These are phyloP conservation scores for Agriopis marginaria DNA, from an alignment of 2,888 invertebrate species.

Conservation along the genomic window DNA sequence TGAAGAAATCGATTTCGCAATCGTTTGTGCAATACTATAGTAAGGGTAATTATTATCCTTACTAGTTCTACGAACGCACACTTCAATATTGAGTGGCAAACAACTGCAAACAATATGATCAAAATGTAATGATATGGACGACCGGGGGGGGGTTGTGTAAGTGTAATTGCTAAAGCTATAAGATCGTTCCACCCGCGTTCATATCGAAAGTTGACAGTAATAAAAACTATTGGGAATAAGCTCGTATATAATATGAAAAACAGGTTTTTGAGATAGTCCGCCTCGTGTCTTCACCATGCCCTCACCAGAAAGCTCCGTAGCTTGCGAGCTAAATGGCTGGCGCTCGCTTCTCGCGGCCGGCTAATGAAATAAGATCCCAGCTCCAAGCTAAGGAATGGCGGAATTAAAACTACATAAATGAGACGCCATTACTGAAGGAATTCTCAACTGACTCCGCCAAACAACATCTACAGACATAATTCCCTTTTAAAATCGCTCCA, in stretches of 20 bases:
- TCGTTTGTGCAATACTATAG: no score
- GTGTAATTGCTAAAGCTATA: no score
- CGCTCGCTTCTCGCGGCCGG: constrained; percentile 73
- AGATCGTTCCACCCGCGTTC: no score
- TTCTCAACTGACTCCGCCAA: constrained; percentile 42
- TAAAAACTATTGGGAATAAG: no score
- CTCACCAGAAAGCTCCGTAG: constrained; percentile 55
- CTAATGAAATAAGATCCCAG: constrained; percentile 84
- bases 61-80: no score
- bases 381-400: constrained; percentile 83
- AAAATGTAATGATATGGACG: no score
- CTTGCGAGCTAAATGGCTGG: constrained; percentile 80
- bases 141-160: no score
- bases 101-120: no score
- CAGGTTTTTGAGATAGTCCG: neutral
- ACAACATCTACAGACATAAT: constrained; percentile 41
- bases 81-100: no score
- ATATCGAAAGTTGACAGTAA: no score
- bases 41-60: no score
- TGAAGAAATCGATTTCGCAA: no score
- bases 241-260: neutral
- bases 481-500: constrained; percentile 29
- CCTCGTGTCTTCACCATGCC: constrained; percentile 34
- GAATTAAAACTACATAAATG: constrained; percentile 86
- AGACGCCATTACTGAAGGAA: constrained; percentile 73